Conservation (phyloP, 2,888 invertebrate species). For the Pristionchus fissidentatus region DNA sequence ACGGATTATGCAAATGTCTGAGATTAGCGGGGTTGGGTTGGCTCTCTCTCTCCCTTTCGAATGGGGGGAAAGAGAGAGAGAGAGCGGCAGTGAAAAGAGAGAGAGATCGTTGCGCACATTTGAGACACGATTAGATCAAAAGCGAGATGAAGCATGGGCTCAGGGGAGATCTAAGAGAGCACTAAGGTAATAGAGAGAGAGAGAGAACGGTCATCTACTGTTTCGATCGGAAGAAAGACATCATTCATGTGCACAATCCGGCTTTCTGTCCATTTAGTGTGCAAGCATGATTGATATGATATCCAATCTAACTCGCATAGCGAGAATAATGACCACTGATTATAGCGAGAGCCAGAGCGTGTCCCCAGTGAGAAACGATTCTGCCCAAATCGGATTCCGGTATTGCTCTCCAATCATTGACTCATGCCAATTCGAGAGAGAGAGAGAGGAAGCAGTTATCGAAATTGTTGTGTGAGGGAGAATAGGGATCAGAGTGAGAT, state of each 20-base stretch:
- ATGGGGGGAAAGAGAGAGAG: neutral
- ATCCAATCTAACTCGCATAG: too few species aligned
- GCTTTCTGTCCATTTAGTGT: too few species aligned
- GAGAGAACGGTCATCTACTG: too few species aligned
- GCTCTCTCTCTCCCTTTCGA: neutral
- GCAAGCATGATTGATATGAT: too few species aligned
- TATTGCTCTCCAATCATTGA: neutral
- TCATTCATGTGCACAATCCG: too few species aligned
- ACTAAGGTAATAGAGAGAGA: neutral
- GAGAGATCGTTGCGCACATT: neutral
- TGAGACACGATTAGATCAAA: constrained; percentile 14
- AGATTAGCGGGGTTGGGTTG: neutral
- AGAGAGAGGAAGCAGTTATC: neutral
- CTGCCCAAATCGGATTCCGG: constrained; percentile 13
- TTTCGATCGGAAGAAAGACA: too few species aligned
- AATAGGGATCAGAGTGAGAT: constrained; percentile 10
- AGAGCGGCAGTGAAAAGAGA: neutral
- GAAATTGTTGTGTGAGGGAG: neutral
- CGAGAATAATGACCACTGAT: neutral
- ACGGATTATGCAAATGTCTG: constrained; percentile 20
- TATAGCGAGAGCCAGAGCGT: neutral
- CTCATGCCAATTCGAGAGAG: neutral
- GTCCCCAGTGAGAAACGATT: neutral
- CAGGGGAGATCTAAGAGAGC: neutral
- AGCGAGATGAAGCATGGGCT: constrained; percentile 19